A percentile compares a stretch with the other conserved stretches of the same genome.
Conservation (phyloP, 2,113 vertebrate species). For the Lathamus discolor region DNA sequence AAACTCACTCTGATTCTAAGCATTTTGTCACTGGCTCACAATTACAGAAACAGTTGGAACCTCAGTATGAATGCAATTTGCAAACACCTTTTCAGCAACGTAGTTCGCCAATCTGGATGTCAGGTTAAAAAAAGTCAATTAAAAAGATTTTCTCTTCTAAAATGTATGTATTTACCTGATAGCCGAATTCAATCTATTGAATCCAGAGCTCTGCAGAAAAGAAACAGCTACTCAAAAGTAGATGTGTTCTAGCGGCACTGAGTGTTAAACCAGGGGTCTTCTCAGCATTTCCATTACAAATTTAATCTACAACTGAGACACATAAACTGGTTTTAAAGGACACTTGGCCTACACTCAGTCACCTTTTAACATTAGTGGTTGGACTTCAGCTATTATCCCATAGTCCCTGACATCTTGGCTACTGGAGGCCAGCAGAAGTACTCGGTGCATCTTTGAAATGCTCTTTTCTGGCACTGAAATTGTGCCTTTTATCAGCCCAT, state of each 20-base stretch:
- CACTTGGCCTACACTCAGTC: not conserved
- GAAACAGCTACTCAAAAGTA: not conserved
- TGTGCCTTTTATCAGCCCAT: not conserved
- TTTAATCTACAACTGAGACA: not conserved
- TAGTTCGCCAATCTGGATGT: not conserved
- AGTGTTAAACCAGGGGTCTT: not conserved
- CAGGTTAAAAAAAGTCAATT: not conserved
- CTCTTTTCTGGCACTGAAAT: not conserved
- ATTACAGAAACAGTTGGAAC: not conserved
- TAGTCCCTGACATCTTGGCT: not conserved
- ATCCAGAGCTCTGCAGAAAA: not conserved
- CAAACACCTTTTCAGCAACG: not conserved
- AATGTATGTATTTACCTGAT: not conserved
- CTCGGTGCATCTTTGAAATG: not conserved
- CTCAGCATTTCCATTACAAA: not conserved
- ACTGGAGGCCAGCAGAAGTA: not conserved
- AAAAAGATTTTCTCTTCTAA: not conserved
- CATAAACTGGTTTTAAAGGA: not conserved
- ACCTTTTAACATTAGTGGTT: rapidly evolving
- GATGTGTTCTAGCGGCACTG: not conserved
- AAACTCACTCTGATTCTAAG: not conserved
- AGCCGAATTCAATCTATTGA: not conserved
- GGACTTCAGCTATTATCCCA: not conserved
- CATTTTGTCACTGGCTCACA: not conserved
- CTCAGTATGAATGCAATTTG: not conserved